Base-by-base conservation (phyloP, 2,888 invertebrate species). In the Campoletis raptor region DNA sequence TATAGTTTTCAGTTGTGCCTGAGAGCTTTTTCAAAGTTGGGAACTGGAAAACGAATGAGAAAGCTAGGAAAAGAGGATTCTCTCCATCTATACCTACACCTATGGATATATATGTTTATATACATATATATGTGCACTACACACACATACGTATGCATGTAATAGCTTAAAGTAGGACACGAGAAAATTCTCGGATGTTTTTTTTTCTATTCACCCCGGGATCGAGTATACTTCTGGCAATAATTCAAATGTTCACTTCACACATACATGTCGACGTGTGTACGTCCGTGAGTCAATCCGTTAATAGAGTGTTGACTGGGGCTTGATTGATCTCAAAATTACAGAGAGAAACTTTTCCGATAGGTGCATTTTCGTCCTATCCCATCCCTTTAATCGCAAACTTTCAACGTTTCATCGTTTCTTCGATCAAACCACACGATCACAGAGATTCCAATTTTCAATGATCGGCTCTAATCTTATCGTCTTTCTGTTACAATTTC, bases 271-370 rank as follows among this genome's bases (percentile, higher is more conserved):
- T 40, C 40, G 15, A 12, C 36, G n/a, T 45, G 40, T 30, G 24
- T 24, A 10, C 42, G 45, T 79, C 40, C 42, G 18, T n/a, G 21
- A 9, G 70, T 15, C 36, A 3, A 70, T 48, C 18, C 40, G 45
- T 69, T 57, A 42, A 69, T 54, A 37, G 67, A 72, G 72, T 54
- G 40, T 37, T 42, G 30, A 24, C 54, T 15, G 37, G 66, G 12
- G 66, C 64, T 77, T 66, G 85, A 81, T 85, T 85, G 83, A 86
- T 77, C 40, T 72, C 66, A 40, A 83, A 77, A 83, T 83, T 77
- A 83, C 57, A 86, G 77, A 74, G 73, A 40, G 18, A 40, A 40
- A 18, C 36, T 77, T 80, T 83, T 40, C 42, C 82, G 70, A 83
- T 77, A 76, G 66, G 40, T 5, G 48, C 64, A 69, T 74, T 54